Evolutionary conservation across 2,797 vertebrate genomes (phyloP).

Genomic region (Stomatorhinus walkeri): DNA sequence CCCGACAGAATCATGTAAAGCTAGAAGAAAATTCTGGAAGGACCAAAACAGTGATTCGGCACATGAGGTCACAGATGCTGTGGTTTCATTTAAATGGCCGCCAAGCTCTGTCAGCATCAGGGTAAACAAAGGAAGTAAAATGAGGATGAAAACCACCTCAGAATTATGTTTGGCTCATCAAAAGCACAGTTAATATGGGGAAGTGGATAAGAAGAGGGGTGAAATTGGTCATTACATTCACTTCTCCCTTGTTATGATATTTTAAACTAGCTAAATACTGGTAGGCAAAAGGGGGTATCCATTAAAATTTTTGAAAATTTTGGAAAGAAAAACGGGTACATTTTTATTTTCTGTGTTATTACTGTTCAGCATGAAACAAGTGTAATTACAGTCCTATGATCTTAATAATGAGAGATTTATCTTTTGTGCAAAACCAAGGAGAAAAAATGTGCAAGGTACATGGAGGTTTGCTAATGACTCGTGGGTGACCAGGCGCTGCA

Average conservation of each 20-base stretch:
- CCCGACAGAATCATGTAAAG: background rate
- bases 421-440: background rate
- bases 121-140: background rate
- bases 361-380: background rate
- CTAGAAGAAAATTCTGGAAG: background rate
- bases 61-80: background rate
- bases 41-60: background rate
- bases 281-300: background rate
- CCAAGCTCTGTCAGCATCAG: background rate
- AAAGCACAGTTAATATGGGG: background rate
- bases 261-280: background rate
- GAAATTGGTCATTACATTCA: background rate
- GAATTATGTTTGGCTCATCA: background rate
- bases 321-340: background rate
- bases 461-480: background rate
- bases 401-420: background rate
- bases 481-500: background rate
- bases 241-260: background rate
- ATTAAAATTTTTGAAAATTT: background rate
- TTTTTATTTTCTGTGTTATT: constrained; percentile 5
- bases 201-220: background rate
- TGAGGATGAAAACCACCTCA: background rate
- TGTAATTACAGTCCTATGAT: background rate
- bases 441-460: background rate
- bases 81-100: background rate